These are phyloP conservation scores for Branchipolynoe longqiensis DNA, from an alignment of 2,888 invertebrate genomes.

Conservation along the genomic window DNA sequence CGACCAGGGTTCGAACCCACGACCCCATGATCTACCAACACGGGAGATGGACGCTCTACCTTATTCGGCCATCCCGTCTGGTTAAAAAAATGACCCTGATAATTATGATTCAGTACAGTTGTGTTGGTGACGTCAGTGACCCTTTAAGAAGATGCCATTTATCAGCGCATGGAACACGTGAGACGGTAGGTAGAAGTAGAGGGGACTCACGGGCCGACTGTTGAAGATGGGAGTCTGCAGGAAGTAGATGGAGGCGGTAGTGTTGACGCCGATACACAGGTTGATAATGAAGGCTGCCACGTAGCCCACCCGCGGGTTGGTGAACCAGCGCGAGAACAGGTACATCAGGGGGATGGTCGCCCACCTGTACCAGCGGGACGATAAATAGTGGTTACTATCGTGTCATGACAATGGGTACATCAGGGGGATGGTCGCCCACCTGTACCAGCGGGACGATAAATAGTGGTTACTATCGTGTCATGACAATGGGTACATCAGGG, in stretches of 20 bases:
- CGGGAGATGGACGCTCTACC: too few species aligned
- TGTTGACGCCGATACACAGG: slow-evolving; percentile 79
- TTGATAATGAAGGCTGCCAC: slow-evolving; percentile 81
- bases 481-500: slow-evolving; percentile 22
- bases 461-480: too few species aligned
- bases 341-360: slow-evolving; percentile 81
- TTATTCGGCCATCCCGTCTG: too few species aligned
- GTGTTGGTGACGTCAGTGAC: too few species aligned
- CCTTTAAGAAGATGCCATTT: too few species aligned
- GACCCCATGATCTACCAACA: too few species aligned
- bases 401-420: slow-evolving; percentile 15
- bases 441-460: slow-evolving; percentile 7
- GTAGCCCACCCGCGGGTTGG: slow-evolving; percentile 79
- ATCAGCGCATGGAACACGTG: too few species aligned
- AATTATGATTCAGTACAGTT: too few species aligned
- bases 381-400: too few species aligned
- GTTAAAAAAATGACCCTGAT: too few species aligned
- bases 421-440: slow-evolving; percentile 34
- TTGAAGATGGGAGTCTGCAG: slow-evolving; percentile 48
- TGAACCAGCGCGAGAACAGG: slow-evolving; percentile 77
- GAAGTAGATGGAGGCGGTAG: slow-evolving; percentile 75
- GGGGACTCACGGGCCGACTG: slow-evolving; percentile 29
- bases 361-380: slow-evolving; percentile 75
- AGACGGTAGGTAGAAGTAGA: too few species aligned
- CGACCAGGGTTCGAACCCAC: too few species aligned